These are phyloP conservation scores for Xenopus tropicalis DNA, from an alignment of 2,113 vertebrate genomes.

Conservation along the genomic window UCB_Xtro_10.0 CM004446.2:106504501-106505000, in stretches of 20 bases:
- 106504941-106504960: slow-evolving; percentile 94
- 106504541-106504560: no score
- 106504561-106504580: no score
- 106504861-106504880: background rate
- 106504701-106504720: no score
- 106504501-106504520: no score
- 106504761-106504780: background rate
- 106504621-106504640: no score
- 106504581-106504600: no score
- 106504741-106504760: background rate
- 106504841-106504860: slow-evolving; percentile 29
- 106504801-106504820: slow-evolving; percentile 2
- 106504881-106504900: background rate
- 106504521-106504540: no score
- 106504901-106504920: slow-evolving; percentile 25
- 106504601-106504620: no score
- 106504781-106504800: background rate
- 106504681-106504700: no score
- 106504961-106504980: slow-evolving; percentile 94
- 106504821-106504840: slow-evolving; percentile 13
- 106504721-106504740: no score
- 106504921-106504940: slow-evolving; percentile 94
- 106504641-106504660: no score
- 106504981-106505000: slow-evolving; percentile 92
- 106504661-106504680: no score